A percentile compares a stretch with the other conserved stretches of the same genome.
These are phyloP conservation scores for Holacanthus passer DNA, from an alignment of 2,113 vertebrate genomes.

Conservation along the genomic window DNA sequence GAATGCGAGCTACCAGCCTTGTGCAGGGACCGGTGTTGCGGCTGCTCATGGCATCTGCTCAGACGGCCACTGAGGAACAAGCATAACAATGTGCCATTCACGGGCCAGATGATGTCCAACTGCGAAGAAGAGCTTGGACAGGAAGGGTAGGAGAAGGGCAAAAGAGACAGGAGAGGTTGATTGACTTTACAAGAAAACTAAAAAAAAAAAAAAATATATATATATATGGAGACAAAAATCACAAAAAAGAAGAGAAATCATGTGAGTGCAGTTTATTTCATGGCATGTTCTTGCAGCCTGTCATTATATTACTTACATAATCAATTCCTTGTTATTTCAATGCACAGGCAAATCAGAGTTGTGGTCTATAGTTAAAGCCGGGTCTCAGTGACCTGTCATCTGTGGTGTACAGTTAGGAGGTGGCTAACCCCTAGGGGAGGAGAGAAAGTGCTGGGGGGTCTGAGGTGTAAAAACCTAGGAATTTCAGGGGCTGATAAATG, in stretches of 20 bases:
- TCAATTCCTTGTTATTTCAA: constrained; percentile 69
- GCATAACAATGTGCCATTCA: constrained; percentile 85
- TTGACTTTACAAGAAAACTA: constrained; percentile 65
- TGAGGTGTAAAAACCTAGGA: constrained; percentile 83
- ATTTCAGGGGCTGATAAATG: constrained; percentile 84
- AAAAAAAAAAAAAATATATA: not conserved
- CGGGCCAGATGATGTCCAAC: constrained; percentile 84
- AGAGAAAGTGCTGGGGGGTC: constrained; percentile 82
- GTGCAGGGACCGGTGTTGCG: constrained; percentile 71
- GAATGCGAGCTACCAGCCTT: constrained; percentile 71
- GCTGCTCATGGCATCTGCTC: constrained; percentile 81
- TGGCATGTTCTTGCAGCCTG: constrained; percentile 22
- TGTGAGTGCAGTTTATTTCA: constrained; percentile 11
- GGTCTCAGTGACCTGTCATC: constrained; percentile 80
- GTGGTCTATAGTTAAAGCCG: constrained; percentile 73
- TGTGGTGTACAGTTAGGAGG: constrained; percentile 78
- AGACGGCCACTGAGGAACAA: constrained; percentile 73
- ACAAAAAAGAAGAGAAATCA: constrained; percentile 8
- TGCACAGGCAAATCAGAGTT: constrained; percentile 66
- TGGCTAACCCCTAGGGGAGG: constrained; percentile 77
- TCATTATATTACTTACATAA: constrained; percentile 59
- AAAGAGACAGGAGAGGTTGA: constrained; percentile 77
- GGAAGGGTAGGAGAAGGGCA: constrained; percentile 82
- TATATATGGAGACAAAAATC: not conserved
- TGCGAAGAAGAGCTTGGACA: constrained; percentile 79